phyloP scores from a whole-genome alignment of 2,797 vertebrate species.

The Limosa lapponica region DNA sequence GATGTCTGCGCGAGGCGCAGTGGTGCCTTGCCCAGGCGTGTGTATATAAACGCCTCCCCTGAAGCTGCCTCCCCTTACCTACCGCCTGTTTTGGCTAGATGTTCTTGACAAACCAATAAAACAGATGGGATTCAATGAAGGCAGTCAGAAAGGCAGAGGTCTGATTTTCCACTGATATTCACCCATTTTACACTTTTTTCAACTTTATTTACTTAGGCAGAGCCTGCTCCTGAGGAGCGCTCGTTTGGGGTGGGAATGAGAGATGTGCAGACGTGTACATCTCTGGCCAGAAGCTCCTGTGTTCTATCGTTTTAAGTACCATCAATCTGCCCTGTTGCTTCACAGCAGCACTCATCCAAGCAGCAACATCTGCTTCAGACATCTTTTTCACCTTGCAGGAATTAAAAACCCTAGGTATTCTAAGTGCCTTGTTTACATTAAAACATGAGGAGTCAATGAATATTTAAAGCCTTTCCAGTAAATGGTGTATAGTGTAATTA shows the following conservation, averaged over 20 bases:
- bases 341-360: not conserved
- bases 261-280: not conserved
- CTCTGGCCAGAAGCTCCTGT: not conserved
- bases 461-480: constrained; percentile 68
- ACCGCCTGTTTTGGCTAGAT: not conserved
- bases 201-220: not conserved
- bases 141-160: constrained; percentile 11
- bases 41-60: not conserved
- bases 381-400: constrained; percentile 39
- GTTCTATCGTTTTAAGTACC: not conserved
- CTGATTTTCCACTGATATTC: constrained; percentile 19
- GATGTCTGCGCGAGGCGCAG: not conserved
- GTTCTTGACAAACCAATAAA: constrained; percentile 25
- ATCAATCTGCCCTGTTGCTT: not conserved
- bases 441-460: constrained; percentile 54
- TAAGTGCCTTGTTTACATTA: constrained; percentile 66
- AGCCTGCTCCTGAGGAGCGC: not conserved
- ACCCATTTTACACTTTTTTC: not conserved
- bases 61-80: not conserved
- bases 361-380: constrained; percentile 41
- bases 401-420: constrained; percentile 38
- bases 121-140: not conserved
- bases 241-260: not conserved
- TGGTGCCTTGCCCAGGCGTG: not conserved
- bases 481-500: constrained; percentile 56